Evolutionary conservation across 2,888 invertebrate species (phyloP), one percentile per base, ranked within the genome.

Genomic region (Eupithecia vulgata): DNA sequence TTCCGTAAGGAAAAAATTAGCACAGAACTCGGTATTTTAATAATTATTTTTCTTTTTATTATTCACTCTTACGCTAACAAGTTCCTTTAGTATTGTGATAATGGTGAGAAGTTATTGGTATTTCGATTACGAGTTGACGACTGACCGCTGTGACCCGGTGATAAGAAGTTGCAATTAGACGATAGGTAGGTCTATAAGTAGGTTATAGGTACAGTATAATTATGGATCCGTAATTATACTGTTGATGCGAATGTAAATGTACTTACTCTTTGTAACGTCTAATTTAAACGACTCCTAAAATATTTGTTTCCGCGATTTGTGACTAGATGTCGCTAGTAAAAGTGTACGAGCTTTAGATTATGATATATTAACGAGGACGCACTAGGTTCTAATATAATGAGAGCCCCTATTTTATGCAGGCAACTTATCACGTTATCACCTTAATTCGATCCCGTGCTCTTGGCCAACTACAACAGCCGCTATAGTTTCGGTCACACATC

Each of bases 151-250:
- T 25, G 57, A 57, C 57, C 57, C 25, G 6, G 12, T 57, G 57
- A 57, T 57, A 57, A 57, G 57, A 25, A 57, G 25, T 57, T 57
- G 57, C 57, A 57, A 57, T 57, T 25, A 57, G 57, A 57, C 3
- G 10, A 4, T 57, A 21, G 52, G 12, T 10, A 21, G 52, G 57
- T 57, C 12, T 10, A 21, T 57, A 57, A 5, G 57, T 25, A 48
- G 40, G 12, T 40, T 12, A 7, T 37, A 37, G 6, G 12, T 40
- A 42, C 15, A n/a, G n/a, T n/a, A n/a, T n/a, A n/a, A n/a, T 5
- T 42, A 42, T 15, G 42, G 15, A 5, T 42, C 42, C 15, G 15
- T 15, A 45, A 42, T 42, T 42, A 42, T 4, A 42, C 5, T 42
- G 40, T 42, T 42, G 40, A 42, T 13, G 13, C 13, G 40, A 13